Conservation (phyloP, 2,113 vertebrate genomes). For the Gopherus evgoodei region DNA sequence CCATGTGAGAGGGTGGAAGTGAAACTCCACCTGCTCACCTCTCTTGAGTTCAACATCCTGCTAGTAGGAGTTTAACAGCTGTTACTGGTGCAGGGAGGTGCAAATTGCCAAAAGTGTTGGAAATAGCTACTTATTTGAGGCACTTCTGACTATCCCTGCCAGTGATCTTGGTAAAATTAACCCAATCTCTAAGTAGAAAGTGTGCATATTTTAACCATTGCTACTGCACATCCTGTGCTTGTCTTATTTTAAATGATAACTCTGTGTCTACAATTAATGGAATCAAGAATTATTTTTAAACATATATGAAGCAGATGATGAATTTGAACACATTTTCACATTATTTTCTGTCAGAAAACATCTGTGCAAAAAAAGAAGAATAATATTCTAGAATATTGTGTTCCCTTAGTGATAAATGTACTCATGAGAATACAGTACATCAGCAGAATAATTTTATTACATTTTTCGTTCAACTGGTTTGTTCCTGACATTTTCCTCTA, state of each 20-base stretch:
- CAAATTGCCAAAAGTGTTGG: not conserved
- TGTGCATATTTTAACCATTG: not conserved
- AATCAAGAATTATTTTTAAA: not conserved
- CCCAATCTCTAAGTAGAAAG: not conserved
- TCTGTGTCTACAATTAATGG: not conserved
- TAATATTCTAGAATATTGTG: not conserved
- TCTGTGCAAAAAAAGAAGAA: not conserved
- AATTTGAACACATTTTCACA: not conserved
- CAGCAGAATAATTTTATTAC: not conserved
- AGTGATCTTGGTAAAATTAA: not conserved
- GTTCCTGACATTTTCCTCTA: not conserved
- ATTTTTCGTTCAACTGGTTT: not conserved
- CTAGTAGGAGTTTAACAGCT: not conserved
- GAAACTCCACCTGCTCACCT: not conserved
- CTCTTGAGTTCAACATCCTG: not conserved
- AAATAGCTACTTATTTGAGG: not conserved
- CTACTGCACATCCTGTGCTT: not conserved
- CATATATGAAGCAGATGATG: not conserved
- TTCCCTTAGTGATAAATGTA: not conserved
- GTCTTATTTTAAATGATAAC: not conserved
- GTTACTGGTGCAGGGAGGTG: not conserved
- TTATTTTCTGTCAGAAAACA: not conserved
- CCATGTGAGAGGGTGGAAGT: too few relatives aligned
- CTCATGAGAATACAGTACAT: not conserved
- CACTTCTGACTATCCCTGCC: not conserved